phyloP scores from a whole-genome alignment of 1,140 invertebrate species.

The Caenorhabditis remanei region DNA sequence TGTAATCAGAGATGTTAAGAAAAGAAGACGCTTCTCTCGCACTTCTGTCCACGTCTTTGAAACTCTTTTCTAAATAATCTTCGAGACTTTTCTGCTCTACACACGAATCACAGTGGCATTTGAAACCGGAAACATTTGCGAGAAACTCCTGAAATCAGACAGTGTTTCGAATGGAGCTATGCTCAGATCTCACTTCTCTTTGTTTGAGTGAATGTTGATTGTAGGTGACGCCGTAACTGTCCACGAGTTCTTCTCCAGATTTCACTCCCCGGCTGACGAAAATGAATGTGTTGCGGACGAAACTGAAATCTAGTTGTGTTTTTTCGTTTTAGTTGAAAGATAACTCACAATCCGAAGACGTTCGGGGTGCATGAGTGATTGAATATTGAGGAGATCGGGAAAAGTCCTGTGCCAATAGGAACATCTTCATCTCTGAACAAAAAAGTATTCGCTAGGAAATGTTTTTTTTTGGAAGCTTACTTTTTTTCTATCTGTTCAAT shows the following conservation, averaged over 20 bases:
- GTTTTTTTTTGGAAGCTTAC: not conserved
- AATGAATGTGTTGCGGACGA: slow-evolving; percentile 30
- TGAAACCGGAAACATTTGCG: slow-evolving; percentile 24
- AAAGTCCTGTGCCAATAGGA: slow-evolving; percentile 39
- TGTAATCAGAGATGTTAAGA: not conserved
- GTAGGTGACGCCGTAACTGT: slow-evolving; percentile 47
- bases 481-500: slow-evolving; percentile 3
- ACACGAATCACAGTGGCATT: slow-evolving; percentile 32
- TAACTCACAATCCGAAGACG: slow-evolving; percentile 49
- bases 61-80: not conserved
- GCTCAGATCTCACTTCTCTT: slow-evolving; percentile 12
- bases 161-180: not conserved
- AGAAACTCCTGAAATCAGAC: slow-evolving; percentile 41
- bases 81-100: not conserved
- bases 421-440: slow-evolving; percentile 6
- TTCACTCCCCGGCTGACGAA: slow-evolving; percentile 48
- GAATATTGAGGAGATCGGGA: slow-evolving; percentile 51
- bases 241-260: slow-evolving; percentile 46
- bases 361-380: slow-evolving; percentile 54
- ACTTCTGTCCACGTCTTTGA: not conserved
- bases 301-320: slow-evolving; percentile 18
- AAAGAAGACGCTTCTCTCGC: not conserved
- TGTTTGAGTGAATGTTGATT: slow-evolving; percentile 1
- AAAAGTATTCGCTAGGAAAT: not conserved
- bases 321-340: not conserved